Evolutionary conservation across 64 coral and sea anemone genomes (phyloP), one percentile per base, ranked within the genome.

Genomic region (Trachythela sp.): DNA sequence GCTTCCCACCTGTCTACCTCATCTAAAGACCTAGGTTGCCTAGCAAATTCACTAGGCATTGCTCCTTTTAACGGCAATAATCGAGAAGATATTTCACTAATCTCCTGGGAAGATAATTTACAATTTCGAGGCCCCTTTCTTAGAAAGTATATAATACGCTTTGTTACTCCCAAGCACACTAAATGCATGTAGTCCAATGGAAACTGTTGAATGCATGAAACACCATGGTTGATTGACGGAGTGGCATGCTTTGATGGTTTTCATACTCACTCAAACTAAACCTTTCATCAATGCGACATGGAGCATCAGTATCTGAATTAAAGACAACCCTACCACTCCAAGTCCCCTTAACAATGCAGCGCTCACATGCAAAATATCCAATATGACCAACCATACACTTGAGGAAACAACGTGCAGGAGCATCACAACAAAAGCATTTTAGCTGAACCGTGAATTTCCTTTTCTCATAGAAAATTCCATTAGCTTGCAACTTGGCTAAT

Each of bases 41-140:
- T 35, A 18, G 75, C 75, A 80, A 80, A 80, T 30, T 80, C 75
- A 37, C 75, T 80, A 13, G 75, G 75, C 75, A 80, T 80, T 80
- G 20, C 15, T 17, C 75, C 75, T 5, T 39, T 80, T 39, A 80
- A 37, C 31, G 34, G 3, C 4, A 37, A 15, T 29, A 80, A 30
- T 30, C 34, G 20, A 15, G 75, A 15, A 80, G 75, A 80, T 36
- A 80, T 80, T 13, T 80, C 27, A 80, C 6, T 30, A 9, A 80
- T 29, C 34, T 80, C 27, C 38, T 15, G 33, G 20, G 75, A 80
- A 17, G 75, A 80, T 29, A 80, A 30, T 80, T 39, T 80, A 80
- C 75, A 80, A 6, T 80, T 30, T 39, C 34, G 20, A 22, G 75
- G 75, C 4, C 75, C 75, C 26, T 80, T 80, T 36, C 31, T 80